phyloP scores from a whole-genome alignment of 2,797 vertebrate genomes.

The Malacoctenus gilli region DNA sequence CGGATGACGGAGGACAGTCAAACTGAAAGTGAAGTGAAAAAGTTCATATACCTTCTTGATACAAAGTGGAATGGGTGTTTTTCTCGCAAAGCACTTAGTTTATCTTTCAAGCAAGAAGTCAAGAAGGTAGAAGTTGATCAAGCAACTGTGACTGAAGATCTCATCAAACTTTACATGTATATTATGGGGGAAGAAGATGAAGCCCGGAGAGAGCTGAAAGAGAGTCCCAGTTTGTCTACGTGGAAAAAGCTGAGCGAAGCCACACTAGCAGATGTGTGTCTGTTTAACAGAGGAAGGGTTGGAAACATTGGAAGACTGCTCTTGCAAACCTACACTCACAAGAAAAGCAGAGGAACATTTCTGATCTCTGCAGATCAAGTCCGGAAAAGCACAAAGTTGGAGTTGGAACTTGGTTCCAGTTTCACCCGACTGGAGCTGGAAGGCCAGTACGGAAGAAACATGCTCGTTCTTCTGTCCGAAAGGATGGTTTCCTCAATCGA shows the following conservation, averaged over 20 bases:
- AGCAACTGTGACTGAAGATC: slow-evolving; percentile 73
- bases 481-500: slow-evolving; percentile 72
- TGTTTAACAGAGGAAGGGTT: slow-evolving; percentile 76
- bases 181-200: slow-evolving; percentile 67
- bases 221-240: slow-evolving; percentile 66
- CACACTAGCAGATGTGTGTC: slow-evolving; percentile 74
- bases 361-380: slow-evolving; percentile 73
- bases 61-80: slow-evolving; percentile 74
- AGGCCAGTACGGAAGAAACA: slow-evolving; percentile 77
- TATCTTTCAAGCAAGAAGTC: slow-evolving; percentile 56
- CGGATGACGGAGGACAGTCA: slow-evolving; percentile 75
- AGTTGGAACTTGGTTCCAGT: slow-evolving; percentile 66
- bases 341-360: slow-evolving; percentile 61
- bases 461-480: slow-evolving; percentile 73
- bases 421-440: slow-evolving; percentile 75
- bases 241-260: slow-evolving; percentile 79
- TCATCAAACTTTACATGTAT: slow-evolving; percentile 73
- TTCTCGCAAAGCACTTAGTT: slow-evolving; percentile 60
- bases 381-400: slow-evolving; percentile 73
- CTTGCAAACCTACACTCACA: slow-evolving; percentile 65
- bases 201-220: slow-evolving; percentile 67
- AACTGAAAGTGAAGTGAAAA: slow-evolving; percentile 67
- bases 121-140: slow-evolving; percentile 68
- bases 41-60: slow-evolving; percentile 77
- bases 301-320: slow-evolving; percentile 77